Evolutionary conservation across 2,113 vertebrate species (phyloP), one percentile per base, ranked within the genome.

Genomic region (Solenodon paradoxus): DNA sequence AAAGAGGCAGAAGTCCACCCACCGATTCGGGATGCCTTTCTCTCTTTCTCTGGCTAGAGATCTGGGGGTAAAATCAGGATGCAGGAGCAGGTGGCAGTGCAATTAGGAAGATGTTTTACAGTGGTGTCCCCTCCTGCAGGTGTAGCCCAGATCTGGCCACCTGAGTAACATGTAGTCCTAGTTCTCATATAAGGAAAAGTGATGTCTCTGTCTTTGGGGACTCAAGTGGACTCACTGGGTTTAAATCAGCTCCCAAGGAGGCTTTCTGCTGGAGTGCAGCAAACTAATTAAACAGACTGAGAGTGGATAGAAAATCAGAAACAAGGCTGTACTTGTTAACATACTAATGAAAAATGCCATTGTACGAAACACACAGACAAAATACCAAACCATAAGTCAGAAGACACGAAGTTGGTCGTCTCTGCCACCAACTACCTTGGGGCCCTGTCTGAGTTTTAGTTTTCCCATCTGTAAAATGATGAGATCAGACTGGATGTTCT

Each of bases 161-260:
- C 84, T 30, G 86, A 95, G 95, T 94, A 95, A 95, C 96, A 97
- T 89, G 95, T 97, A 92, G 45, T 51, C 55, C 32, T 64, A 22
- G 5, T 53, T 53, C 19, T 32, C 28, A 24, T 20, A 32, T 6
- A 12, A 81, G 40, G 6, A 40, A 49, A 77, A 17, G n/a, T 55
- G 40, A 16, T 51, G 30, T 63, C 57, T 85, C 57, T 82, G 61
- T 90, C 75, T 74, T n/a, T 26, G 49, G 35, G 45, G 66, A 35
- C 35, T 5, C 7, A 22, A 53, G 11, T 28, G 71, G 35, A 68
- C 57, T 51, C 30, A 8, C 26, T 26, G 35, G 69, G 30, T 35
- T 55, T 40, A 57, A 53, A 5, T 24, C 30, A 57, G 45, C 15
- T 35, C 26, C 64, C 79, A 8, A 3, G 16, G 35, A 40, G n/a